A percentile compares a stretch with the other conserved stretches of the same genome.
phyloP scores from a whole-genome alignment of 2,888 invertebrate genomes.

The Cosmia trapezina region DNA sequence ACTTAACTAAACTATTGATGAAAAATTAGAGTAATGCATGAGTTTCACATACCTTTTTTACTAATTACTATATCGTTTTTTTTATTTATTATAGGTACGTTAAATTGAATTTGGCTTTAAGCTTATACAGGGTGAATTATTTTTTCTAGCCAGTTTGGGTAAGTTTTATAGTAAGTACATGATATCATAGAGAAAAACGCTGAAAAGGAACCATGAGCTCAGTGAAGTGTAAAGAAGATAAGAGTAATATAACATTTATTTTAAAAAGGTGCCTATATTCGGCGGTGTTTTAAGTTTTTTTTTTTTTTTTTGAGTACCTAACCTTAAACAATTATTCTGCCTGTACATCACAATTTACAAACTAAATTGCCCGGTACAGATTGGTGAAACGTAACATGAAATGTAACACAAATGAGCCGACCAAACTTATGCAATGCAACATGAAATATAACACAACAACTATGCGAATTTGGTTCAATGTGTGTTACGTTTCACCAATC shows the following conservation, averaged over 20 bases:
- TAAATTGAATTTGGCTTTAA: conserved; percentile 1
- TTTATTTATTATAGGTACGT: neutral
- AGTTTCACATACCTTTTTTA: neutral
- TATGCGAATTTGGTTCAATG: no score
- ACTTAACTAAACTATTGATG: conserved; percentile 7
- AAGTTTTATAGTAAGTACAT: neutral
- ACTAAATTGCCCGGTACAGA: neutral
- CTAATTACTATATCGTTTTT: neutral
- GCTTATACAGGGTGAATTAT: conserved; percentile 8
- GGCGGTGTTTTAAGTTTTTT: no score
- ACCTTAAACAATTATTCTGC: neutral
- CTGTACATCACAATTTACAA: neutral
- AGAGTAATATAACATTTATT: neutral
- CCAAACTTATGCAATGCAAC: no score
- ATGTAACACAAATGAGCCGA: neutral
- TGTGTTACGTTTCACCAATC: no score
- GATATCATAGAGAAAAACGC: neutral
- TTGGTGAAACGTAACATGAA: neutral
- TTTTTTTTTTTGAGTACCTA: neutral
- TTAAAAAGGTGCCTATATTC: neutral
- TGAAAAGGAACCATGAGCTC: neutral
- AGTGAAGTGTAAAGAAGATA: neutral
- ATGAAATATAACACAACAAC: no score
- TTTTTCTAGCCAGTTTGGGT: neutral
- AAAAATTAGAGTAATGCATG: conserved; percentile 28